phyloP scores from a whole-genome alignment of 2,888 invertebrate species.

The Aporophyla nigra region DNA sequence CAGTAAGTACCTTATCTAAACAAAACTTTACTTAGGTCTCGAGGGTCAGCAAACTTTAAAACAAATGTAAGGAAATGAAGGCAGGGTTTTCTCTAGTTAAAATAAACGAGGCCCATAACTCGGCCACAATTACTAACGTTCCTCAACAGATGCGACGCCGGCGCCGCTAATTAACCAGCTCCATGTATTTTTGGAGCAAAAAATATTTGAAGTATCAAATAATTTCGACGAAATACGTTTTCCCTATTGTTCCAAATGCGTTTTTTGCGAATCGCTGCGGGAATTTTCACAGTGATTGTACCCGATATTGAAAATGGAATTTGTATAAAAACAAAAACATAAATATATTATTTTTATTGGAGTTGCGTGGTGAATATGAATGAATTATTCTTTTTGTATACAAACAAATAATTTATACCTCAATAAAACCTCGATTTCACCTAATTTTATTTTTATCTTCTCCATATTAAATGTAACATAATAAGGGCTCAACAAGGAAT shows the following conservation, averaged over 20 bases:
- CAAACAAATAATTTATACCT: not conserved
- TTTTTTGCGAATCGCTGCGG: constrained; percentile 17
- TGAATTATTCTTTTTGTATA: constrained; percentile 13
- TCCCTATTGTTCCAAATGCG: constrained; percentile 1
- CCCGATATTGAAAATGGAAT: constrained; percentile 14
- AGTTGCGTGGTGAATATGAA: constrained; percentile 5
- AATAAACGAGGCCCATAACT: constrained; percentile 85
- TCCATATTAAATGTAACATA: constrained; percentile 26
- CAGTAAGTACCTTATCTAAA: constrained; percentile 2
- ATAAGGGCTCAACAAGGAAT: constrained; percentile 12
- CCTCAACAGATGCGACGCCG: constrained; percentile 81
- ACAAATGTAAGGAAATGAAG: constrained; percentile 75
- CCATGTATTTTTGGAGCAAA: constrained; percentile 74
- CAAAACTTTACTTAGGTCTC: constrained; percentile 22
- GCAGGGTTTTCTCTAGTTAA: constrained; percentile 76
- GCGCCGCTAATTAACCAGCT: constrained; percentile 81
- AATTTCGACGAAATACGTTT: constrained; percentile 27
- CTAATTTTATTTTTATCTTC: constrained; percentile 1
- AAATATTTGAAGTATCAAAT: constrained; percentile 56
- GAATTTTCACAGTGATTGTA: constrained; percentile 11
- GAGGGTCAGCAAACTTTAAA: constrained; percentile 41
- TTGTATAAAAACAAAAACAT: constrained; percentile 8
- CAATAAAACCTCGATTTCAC: not conserved
- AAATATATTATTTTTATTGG: constrained; percentile 3
- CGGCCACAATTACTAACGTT: constrained; percentile 83